Percentiles rank a stretch among this genome's conserved stretches.
Conservation (phyloP, 2,797 vertebrate species). For the Hapalemur alaotrensis region DNA sequence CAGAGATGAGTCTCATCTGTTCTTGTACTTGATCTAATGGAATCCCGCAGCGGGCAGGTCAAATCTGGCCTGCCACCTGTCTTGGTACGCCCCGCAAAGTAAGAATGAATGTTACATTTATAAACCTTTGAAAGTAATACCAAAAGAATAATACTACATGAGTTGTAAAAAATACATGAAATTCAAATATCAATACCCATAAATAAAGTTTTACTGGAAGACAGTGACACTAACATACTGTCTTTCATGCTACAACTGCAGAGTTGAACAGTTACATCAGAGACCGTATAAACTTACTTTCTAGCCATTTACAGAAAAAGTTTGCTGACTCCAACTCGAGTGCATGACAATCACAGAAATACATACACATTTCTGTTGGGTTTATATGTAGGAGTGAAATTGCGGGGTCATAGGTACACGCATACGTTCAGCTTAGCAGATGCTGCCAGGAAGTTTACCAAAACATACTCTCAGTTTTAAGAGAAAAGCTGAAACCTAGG, state of each 20-base stretch:
- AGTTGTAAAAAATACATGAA: not conserved
- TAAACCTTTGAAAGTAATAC: conserved; percentile 41
- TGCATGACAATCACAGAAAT: not conserved
- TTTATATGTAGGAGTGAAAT: not conserved
- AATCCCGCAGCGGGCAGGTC: not conserved
- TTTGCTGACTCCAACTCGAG: not conserved
- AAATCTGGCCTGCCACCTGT: not conserved
- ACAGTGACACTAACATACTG: not conserved
- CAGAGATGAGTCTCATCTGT: not conserved
- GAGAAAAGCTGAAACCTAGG: conserved; percentile 27
- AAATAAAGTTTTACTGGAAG: conserved; percentile 41
- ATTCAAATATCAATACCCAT: not conserved
- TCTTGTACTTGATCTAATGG: not conserved
- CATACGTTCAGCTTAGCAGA: not conserved
- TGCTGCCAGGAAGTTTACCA: not conserved
- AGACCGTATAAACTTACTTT: not conserved
- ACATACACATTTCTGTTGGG: not conserved
- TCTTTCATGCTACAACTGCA: not conserved
- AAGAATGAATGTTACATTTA: not conserved
- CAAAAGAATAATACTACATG: not conserved
- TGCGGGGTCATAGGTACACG: not conserved
- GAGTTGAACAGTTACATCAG: not conserved
- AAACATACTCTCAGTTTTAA: conserved; percentile 31
- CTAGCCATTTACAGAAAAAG: not conserved
- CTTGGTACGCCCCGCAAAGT: not conserved